These are phyloP conservation scores for Exephanes ischioxanthus DNA, from an alignment of 2,888 invertebrate species.

Conservation along the genomic window DNA sequence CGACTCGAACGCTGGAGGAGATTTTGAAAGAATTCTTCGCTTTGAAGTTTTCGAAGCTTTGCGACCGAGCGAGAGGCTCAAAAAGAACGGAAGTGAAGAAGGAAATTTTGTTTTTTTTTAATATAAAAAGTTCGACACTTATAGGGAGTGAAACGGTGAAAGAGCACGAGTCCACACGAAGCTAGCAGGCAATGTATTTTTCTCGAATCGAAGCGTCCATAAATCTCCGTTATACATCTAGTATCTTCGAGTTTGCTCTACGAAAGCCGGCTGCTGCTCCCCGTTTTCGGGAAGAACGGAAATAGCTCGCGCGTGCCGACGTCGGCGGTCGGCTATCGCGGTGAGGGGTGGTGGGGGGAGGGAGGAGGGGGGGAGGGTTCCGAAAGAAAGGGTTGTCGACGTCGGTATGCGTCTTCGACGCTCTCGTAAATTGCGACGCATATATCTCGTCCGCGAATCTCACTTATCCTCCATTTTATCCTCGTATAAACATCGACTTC, in stretches of 20 bases:
- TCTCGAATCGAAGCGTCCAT: neutral
- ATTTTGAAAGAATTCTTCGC: neutral
- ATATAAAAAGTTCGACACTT: neutral
- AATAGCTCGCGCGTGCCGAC: conserved; percentile 78
- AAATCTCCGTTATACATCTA: conserved; percentile 11
- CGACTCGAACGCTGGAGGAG: neutral
- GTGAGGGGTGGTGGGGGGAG: neutral
- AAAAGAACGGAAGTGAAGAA: neutral
- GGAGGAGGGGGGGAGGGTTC: neutral
- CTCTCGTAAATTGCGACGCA: conserved; percentile 76
- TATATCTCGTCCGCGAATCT: conserved; percentile 66
- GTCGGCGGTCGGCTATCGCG: conserved; percentile 26
- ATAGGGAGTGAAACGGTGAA: neutral
- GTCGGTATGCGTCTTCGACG: conserved; percentile 78
- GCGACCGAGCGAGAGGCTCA: neutral
- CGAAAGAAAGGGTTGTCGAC: conserved; percentile 76
- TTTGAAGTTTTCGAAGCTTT: neutral
- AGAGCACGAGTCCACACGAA: neutral
- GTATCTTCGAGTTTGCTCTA: conserved; percentile 35
- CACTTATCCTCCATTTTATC: conserved; percentile 43
- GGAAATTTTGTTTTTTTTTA: neutral
- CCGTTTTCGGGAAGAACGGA: conserved; percentile 81
- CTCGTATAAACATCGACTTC: conserved; percentile 10
- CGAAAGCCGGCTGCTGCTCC: conserved; percentile 67
- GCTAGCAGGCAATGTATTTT: conserved; percentile 15